Evolutionary conservation across 1,140 invertebrate genomes (phyloP).

Genomic region (Archivesica marissinica): DNA sequence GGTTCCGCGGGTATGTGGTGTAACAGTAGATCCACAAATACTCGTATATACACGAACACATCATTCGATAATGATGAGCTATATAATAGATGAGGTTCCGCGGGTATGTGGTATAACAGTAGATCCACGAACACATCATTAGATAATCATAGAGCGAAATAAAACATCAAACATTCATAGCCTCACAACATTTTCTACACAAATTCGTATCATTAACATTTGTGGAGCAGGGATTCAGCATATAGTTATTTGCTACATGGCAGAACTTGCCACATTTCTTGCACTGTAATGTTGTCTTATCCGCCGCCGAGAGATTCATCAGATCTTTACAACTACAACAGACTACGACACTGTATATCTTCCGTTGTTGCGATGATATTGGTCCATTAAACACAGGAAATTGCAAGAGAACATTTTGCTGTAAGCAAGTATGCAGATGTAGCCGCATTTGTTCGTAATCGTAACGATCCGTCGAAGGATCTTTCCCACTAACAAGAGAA

Average conservation of each 20-base stretch:
- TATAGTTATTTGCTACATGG: neutral
- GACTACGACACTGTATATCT: neutral
- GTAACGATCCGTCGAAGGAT: constrained; percentile 5
- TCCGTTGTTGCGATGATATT: neutral
- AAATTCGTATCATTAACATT: neutral
- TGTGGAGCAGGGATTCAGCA: neutral
- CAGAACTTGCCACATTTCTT: neutral
- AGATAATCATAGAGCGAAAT: no score
- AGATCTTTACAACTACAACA: constrained; percentile 22
- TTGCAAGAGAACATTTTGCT: neutral
- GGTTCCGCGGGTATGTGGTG: no score
- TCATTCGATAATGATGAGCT: no score
- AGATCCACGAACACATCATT: no score
- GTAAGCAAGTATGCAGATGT: constrained; percentile 31
- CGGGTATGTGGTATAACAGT: no score
- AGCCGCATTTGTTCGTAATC: constrained; percentile 18
- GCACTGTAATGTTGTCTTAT: neutral
- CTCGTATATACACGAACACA: no score
- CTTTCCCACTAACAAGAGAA: constrained; percentile 11
- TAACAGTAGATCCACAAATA: no score
- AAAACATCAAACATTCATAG: no score
- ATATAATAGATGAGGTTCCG: no score
- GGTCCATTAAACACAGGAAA: neutral
- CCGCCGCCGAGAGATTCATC: neutral
- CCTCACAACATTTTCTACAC: neutral